These are phyloP conservation scores for Xenopus petersii DNA, from an alignment of 2,797 vertebrate genomes.

Conservation along the genomic window DNA sequence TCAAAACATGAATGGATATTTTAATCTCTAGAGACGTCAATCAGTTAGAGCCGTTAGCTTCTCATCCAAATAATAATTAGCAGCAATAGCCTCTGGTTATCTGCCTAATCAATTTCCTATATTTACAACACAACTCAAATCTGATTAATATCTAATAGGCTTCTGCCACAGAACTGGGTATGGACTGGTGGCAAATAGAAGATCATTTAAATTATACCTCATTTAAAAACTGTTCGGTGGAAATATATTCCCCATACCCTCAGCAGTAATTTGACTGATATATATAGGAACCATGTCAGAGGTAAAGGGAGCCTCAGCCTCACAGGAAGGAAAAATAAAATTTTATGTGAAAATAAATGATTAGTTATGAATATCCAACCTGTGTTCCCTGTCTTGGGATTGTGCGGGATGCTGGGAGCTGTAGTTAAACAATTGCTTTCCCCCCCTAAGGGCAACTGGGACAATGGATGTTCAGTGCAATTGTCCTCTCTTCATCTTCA, in stretches of 20 bases:
- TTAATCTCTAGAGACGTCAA: constrained; percentile 52
- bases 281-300: not conserved
- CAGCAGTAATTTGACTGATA: not conserved
- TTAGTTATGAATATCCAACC: too few species aligned
- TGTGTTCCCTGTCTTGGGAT: too few species aligned
- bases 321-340: too few species aligned
- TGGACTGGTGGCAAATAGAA: not conserved
- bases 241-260: not conserved
- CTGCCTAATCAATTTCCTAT: constrained; percentile 1
- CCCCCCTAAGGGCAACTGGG: too few species aligned
- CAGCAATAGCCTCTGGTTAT: constrained; percentile 42
- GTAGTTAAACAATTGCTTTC: too few species aligned
- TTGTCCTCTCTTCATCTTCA: too few species aligned
- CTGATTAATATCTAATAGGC: constrained; percentile 44
- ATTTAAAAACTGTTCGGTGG: not conserved
- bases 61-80: constrained; percentile 50
- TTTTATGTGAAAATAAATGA: too few species aligned
- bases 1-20: constrained; percentile 66
- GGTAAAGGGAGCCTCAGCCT: too few species aligned
- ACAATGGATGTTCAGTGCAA: too few species aligned
- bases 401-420: too few species aligned
- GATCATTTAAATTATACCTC: not conserved
- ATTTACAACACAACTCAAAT: constrained; percentile 31
- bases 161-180: constrained; percentile 72
- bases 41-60: constrained; percentile 53